Evolutionary conservation across 2,113 vertebrate genomes (phyloP).

Genomic region (Cheirogaleus medius): DNA sequence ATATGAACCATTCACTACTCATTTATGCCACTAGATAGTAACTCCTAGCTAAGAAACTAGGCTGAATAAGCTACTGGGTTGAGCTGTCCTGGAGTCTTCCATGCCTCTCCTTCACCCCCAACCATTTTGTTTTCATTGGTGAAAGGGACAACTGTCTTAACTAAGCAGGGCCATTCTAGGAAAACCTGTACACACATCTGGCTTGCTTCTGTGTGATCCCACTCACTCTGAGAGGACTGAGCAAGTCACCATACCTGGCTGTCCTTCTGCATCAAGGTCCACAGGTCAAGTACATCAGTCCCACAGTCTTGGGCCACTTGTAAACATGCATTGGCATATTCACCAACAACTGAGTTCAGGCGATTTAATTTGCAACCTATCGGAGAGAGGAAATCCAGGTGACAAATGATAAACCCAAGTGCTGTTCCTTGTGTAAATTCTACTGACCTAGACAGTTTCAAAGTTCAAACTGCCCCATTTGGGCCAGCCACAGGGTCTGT

Average conservation of each 20-base stretch:
- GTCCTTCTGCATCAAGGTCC: constrained; percentile 94
- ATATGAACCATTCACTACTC: background rate
- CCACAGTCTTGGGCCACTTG: constrained; percentile 88
- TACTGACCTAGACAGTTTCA: background rate
- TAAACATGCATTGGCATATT: constrained; percentile 91
- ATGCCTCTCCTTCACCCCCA: background rate
- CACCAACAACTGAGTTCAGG: constrained; percentile 85
- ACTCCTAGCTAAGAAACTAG: background rate
- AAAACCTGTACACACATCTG: background rate
- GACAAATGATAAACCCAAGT: background rate
- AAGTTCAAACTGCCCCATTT: background rate
- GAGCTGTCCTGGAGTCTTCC: background rate
- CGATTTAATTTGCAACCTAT: constrained; percentile 91
- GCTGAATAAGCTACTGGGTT: background rate
- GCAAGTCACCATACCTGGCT: constrained; percentile 84
- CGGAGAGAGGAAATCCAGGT: background rate
- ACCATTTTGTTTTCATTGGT: background rate
- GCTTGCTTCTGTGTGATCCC: background rate
- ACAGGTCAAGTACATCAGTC: constrained; percentile 90
- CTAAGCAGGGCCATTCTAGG: background rate
- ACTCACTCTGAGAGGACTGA: fast-evolving
- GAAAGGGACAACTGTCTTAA: background rate
- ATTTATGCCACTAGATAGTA: fast-evolving
- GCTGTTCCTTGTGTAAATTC: background rate
- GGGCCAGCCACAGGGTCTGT: background rate